These are phyloP conservation scores for Mustela nigripes DNA, from an alignment of 2,113 vertebrate genomes.

Conservation along the genomic window DNA sequence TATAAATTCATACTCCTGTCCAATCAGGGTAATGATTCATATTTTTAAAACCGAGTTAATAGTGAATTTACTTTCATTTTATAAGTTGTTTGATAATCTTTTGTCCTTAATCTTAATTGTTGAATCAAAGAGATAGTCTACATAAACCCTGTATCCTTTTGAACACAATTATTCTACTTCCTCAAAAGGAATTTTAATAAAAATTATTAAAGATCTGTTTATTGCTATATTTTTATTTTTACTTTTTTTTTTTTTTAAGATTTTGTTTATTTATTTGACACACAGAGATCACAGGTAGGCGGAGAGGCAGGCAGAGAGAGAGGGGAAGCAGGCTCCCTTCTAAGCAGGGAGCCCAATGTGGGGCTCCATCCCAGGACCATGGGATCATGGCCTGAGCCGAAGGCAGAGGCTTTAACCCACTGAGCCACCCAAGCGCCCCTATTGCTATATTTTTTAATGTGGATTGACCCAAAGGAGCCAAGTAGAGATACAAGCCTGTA, in stretches of 20 bases:
- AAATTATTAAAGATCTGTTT: neutral
- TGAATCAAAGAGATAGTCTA: neutral
- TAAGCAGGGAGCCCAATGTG: too few relatives aligned
- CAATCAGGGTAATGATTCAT: neutral
- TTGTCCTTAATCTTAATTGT: neutral
- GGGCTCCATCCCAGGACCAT: too few relatives aligned
- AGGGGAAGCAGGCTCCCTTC: too few relatives aligned
- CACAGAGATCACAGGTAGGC: too few relatives aligned
- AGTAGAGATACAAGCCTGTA: neutral
- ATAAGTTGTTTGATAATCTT: neutral
- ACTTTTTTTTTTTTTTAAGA: too few relatives aligned
- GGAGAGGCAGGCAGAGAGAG: too few relatives aligned
- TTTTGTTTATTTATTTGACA: too few relatives aligned
- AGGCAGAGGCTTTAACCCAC: too few relatives aligned
- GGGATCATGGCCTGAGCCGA: too few relatives aligned
- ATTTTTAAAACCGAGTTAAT: neutral
- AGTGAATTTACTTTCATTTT: neutral
- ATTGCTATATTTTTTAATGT: neutral
- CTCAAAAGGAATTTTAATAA: slow-evolving; percentile 23
- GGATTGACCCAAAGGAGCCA: neutral
- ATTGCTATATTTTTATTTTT: neutral
- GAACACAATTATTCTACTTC: neutral
- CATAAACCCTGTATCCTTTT: neutral
- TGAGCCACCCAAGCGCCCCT: too few relatives aligned
- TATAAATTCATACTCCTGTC: neutral